These are phyloP conservation scores for Apaloderma vittatum DNA, from an alignment of 2,113 vertebrate genomes.

Conservation along the genomic window DNA sequence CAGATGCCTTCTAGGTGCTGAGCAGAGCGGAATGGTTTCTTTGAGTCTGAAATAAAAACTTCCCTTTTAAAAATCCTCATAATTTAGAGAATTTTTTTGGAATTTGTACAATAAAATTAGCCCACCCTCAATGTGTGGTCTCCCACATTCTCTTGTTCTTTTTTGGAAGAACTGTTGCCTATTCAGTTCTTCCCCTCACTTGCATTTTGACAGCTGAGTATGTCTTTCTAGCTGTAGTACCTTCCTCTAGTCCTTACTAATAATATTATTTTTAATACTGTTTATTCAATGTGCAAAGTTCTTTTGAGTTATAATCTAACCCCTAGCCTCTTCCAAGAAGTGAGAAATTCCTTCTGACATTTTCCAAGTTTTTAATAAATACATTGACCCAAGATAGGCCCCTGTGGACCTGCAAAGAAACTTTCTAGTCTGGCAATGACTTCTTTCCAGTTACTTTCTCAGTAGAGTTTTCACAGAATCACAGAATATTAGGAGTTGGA, in stretches of 20 bases:
- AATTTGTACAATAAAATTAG: not conserved
- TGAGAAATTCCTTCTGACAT: slow-evolving; percentile 7
- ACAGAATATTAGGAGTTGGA: too few relatives aligned
- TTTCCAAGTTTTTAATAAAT: slow-evolving; percentile 25
- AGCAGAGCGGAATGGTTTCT: not conserved
- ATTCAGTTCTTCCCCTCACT: not conserved
- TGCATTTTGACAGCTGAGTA: not conserved
- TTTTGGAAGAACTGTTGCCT: not conserved
- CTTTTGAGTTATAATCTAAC: not conserved
- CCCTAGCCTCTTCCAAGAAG: not conserved
- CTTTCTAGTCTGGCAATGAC: not conserved
- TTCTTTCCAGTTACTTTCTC: not conserved
- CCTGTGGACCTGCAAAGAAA: not conserved
- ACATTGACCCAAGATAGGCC: not conserved
- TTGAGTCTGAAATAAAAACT: not conserved
- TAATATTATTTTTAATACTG: not conserved
- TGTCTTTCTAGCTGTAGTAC: not conserved
- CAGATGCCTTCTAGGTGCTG: slow-evolving; percentile 8
- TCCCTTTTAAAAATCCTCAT: not conserved
- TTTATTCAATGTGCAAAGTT: not conserved
- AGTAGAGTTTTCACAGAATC: not conserved
- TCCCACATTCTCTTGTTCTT: not conserved
- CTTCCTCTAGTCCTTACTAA: not conserved
- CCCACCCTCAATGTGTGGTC: not conserved
- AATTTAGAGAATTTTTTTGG: not conserved